Evolutionary conservation across 2,113 vertebrate species (phyloP).

Genomic region (Etia nguti): DNA sequence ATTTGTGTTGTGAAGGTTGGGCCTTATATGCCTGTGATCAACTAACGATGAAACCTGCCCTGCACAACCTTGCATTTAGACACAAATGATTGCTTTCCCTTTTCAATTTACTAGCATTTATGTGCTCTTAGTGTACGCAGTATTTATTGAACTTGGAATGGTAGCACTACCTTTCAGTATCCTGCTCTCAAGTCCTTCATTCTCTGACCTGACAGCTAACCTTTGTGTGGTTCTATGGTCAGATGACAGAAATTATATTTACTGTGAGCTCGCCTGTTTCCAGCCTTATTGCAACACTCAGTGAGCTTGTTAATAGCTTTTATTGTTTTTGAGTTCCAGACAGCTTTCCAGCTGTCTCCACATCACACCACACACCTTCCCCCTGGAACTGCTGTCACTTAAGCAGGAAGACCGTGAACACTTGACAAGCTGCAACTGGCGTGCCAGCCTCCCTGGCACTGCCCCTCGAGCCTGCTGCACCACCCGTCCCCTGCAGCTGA

Average conservation of each 20-base stretch:
- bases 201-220: neutral
- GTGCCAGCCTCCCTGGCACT: neutral
- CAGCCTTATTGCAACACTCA: neutral
- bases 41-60: constrained; percentile 41
- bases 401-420: neutral
- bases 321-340: neutral
- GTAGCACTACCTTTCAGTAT: too few relatives aligned
- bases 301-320: neutral
- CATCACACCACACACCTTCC: neutral
- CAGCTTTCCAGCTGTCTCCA: neutral
- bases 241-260: neutral
- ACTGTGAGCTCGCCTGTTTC: neutral
- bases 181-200: neutral
- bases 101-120: neutral
- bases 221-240: neutral
- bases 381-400: neutral
- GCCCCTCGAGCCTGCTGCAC: neutral
- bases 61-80: neutral
- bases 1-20: neutral
- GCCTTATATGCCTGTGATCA: constrained; percentile 26
- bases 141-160: neutral
- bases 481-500: neutral
- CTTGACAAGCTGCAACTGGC: neutral
- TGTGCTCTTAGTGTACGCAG: neutral
- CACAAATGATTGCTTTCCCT: neutral